Base-by-base conservation (phyloP, 1,140 invertebrate species). In the Phymorhynchus buccinoides region DNA sequence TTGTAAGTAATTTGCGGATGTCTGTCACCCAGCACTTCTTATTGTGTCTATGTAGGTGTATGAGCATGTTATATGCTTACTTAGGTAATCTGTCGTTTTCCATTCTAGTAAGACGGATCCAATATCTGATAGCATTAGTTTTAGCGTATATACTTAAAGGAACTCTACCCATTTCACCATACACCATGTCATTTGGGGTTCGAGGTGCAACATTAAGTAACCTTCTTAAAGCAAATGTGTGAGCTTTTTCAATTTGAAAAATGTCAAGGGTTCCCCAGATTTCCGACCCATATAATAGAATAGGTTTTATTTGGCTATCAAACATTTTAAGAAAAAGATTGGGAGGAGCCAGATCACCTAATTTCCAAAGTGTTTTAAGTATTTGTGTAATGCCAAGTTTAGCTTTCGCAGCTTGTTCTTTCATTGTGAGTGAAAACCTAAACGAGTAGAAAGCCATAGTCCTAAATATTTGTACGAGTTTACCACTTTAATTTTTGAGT, bases 391-490 rank as follows among this genome's bases (percentile, higher is more conserved):
- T 37, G 16, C 30, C 68, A 16, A 35, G 30, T 30, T 37, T 35
- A 3, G 68, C 12, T 30, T 73, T 73, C 30, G 37, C 37, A 3
- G 68, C n/a, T 30, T 6, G 30, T 7, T 73, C n/a, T 30, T 73
- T 1, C 37, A 73, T 4, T 16, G 22, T 30, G 30, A 35, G 27
- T 73, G 27, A 12, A 30, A 73, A 73, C n/a, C 30, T 35, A 30
- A 73, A 35, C 68, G 27, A 37, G 68, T 73, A 35, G 68, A 22
- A 3, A 30, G 27, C 37, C 30, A 35, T 12, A 73, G 14, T 16
- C 68, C 68, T 37, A 73, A 9, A 30, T 73, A 73, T 73, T 73
- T 73, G 68, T n/a, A 73, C 37, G 27, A 30, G 37, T 73, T 35
- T 35, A 73, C 68, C 30, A 73, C 37, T 0, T 73, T 30, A 18